Evolutionary conservation across 2,888 invertebrate genomes (phyloP).

Genomic region (Mantis religiosa): DNA sequence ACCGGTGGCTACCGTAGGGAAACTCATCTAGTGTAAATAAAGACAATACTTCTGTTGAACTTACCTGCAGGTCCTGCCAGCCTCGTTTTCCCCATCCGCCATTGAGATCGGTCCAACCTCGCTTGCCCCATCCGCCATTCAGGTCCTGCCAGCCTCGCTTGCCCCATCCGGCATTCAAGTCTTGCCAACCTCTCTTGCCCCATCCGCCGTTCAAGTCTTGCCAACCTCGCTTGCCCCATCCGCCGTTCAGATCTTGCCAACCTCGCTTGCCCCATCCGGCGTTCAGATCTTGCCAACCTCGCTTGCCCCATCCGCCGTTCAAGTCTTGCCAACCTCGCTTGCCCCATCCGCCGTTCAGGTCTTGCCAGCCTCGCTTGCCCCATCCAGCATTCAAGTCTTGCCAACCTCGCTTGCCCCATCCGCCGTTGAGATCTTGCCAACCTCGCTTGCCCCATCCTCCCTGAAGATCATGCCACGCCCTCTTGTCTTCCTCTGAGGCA

Average conservation of each 20-base stretch:
- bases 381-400: conserved; percentile 51
- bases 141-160: conserved; percentile 52
- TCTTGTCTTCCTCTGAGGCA: conserved; percentile 33
- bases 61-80: conserved; percentile 50
- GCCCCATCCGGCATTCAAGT: conserved; percentile 50
- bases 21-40: too few relatives aligned
- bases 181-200: conserved; percentile 51
- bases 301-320: conserved; percentile 47
- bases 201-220: conserved; percentile 51
- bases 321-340: conserved; percentile 59
- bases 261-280: conserved; percentile 53
- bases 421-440: conserved; percentile 20
- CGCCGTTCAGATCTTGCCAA: conserved; percentile 53
- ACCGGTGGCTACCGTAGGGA: too few relatives aligned
- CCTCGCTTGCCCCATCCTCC: conserved; percentile 36
- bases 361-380: conserved; percentile 40
- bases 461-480: conserved; percentile 53
- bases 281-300: conserved; percentile 25
- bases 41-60: too few relatives aligned
- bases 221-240: conserved; percentile 55
- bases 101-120: conserved; percentile 54
- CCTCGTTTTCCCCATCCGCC: conserved; percentile 46
- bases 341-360: conserved; percentile 47
- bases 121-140: conserved; percentile 48
- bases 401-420: conserved; percentile 57